phyloP scores from a whole-genome alignment of 2,797 vertebrate genomes.

The Micrastur ruficollis region DNA sequence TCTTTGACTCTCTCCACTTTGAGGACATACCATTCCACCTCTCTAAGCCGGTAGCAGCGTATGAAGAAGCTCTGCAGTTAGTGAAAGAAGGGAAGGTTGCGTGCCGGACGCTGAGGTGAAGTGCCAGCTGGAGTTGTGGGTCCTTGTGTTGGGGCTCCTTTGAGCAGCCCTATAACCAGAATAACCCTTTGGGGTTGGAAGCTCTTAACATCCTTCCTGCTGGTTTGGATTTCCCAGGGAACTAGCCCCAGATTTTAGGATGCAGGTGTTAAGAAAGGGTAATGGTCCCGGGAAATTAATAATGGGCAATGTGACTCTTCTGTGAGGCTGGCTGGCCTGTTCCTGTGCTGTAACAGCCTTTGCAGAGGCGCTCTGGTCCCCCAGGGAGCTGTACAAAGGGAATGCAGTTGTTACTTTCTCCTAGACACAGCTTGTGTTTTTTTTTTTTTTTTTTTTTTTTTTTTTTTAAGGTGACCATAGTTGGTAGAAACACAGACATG shows the following conservation, averaged over 20 bases:
- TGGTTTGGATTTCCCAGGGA: not conserved
- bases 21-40: slow-evolving; percentile 79
- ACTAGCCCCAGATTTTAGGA: not conserved
- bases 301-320: not conserved
- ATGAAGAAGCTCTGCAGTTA: slow-evolving; percentile 88
- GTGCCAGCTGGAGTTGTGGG: not conserved
- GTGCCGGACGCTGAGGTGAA: slow-evolving; percentile 88
- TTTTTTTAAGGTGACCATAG: not conserved
- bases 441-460: no score
- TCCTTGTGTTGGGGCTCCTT: not conserved
- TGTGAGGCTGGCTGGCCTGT: not conserved
- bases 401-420: not conserved
- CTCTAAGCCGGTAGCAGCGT: slow-evolving; percentile 86
- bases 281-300: not conserved
- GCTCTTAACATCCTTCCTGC: not conserved
- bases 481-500: not conserved
- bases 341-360: not conserved
- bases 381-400: not conserved
- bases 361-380: not conserved
- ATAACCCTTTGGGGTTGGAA: not conserved
- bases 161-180: not conserved
- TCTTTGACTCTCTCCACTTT: slow-evolving; percentile 85
- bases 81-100: slow-evolving; percentile 83
- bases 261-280: not conserved
- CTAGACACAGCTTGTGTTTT: not conserved